Base-by-base conservation (phyloP, 2,797 vertebrate species). In the Sylvilagus floridanus region DNA sequence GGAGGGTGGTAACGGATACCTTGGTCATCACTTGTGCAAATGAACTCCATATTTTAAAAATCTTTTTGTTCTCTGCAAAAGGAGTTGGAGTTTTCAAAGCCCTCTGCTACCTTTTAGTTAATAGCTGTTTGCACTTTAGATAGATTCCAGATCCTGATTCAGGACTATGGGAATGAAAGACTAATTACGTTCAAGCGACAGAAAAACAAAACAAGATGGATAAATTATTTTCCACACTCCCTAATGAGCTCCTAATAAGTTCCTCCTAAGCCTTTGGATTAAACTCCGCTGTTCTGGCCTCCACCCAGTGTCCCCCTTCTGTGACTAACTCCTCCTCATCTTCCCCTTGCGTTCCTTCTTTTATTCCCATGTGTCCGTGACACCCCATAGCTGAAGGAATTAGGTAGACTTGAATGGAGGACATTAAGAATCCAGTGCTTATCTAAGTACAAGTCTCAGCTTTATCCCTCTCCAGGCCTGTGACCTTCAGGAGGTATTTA, bases 1-100 rank as follows among this genome's bases (percentile, higher is more conserved):
- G 19, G n/a, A 65, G 79, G 71, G 63, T 83, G 30, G n/a, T 82
- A 95, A 90, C 92, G 91, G 86, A 88, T 84, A 89, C 95, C 69
- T 84, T 94, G 63, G 76, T 95, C 37, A 85, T 85, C 60, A 47
- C 72, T 91, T 94, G 21, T 3, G 63, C 54, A 95, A 89, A 91
- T 87, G 30, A 95, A 95, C 52, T 78, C 60, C 21, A 71, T 75
- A 91, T 63, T 57, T 32, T 35, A 71, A 26, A 95, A 81, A n/a
- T 4, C 13, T 35, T 4, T 42, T 60, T 83, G 5, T 81, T 94
- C 7, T 50, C 26, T 42, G 11, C 92, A 69, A 90, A 91, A 91
- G 37, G 52, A 92, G 93, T 54, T 73, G 90, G 32, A 30, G 4
- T 85, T 95, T 66, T 35, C 32, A 35, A 4, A 84, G 63, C 78